phyloP scores from a whole-genome alignment of 2,797 vertebrate species.

The Zalophus californianus region DNA sequence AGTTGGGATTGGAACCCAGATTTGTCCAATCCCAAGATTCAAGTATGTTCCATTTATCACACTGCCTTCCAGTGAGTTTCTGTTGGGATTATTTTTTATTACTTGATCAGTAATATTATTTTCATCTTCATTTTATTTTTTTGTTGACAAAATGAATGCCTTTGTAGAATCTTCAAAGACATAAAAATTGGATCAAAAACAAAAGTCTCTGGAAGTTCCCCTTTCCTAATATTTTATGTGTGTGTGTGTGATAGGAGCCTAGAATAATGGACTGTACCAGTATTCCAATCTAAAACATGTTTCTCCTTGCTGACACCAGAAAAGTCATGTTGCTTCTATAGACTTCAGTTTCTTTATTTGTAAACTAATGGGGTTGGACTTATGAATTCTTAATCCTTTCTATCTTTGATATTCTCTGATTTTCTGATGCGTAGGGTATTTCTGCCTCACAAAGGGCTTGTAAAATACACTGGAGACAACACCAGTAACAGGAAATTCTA shows the following conservation, averaged over 20 bases:
- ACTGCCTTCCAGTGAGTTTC: neutral
- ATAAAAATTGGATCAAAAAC: neutral
- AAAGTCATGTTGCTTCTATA: neutral
- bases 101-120: neutral
- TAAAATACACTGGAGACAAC: neutral
- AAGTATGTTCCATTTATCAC: neutral
- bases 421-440: neutral
- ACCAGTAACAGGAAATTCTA: slow-evolving; percentile 21
- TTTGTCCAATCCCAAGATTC: neutral
- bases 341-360: neutral
- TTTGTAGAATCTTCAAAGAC: neutral
- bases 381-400: neutral
- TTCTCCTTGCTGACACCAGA: neutral
- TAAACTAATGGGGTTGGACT: neutral
- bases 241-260: neutral
- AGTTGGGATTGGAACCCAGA: neutral
- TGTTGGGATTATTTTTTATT: neutral
- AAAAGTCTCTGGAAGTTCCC: neutral
- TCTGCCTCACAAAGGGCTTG: neutral
- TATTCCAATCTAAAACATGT: neutral
- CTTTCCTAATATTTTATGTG: neutral
- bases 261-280: neutral
- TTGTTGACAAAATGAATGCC: neutral
- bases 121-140: neutral
- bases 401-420: neutral